A percentile compares a stretch with the other conserved stretches of the same genome.
Evolutionary conservation across 2,888 invertebrate species (phyloP).

Genomic region (Venusia cambrica): DNA sequence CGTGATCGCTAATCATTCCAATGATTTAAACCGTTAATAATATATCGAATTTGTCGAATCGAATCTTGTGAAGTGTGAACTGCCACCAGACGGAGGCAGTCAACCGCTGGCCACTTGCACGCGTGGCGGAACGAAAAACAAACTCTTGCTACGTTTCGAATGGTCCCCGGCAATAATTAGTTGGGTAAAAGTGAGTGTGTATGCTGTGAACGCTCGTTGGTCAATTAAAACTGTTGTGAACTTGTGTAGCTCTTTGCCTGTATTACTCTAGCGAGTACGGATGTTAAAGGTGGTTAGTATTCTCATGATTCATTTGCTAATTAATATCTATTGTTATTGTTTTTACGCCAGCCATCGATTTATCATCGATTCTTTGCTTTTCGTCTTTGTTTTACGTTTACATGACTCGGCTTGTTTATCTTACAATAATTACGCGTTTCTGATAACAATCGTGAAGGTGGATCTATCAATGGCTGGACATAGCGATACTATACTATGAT

Average conservation of each 20-base stretch:
- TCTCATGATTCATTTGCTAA: conserved; percentile 36
- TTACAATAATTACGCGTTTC: conserved; percentile 20
- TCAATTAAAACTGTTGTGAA: conserved; percentile 66
- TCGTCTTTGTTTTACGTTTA: conserved; percentile 10
- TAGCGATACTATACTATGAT: background rate
- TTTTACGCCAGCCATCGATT: conserved; percentile 2
- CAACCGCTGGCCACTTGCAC: conserved; percentile 35
- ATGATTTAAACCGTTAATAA: conserved; percentile 50
- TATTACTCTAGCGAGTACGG: conserved; percentile 46
- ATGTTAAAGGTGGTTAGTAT: conserved; percentile 75
- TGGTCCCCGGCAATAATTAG: conserved; percentile 69
- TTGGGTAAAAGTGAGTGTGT: conserved; percentile 78
- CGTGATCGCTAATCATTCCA: conserved; percentile 44
- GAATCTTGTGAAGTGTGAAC: conserved; percentile 49
- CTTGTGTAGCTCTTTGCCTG: conserved; percentile 54
- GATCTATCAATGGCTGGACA: conserved; percentile 13
- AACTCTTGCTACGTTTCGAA: conserved; percentile 66
- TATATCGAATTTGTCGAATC: conserved; percentile 53
- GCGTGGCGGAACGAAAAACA: conserved; percentile 69
- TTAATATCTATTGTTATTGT: conserved; percentile 2
- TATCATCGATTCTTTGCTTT: conserved; percentile 2
- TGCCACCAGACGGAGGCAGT: conserved; percentile 32
- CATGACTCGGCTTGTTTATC: conserved; percentile 19
- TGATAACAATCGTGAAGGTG: conserved; percentile 21
- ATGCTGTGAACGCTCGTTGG: conserved; percentile 68